These are phyloP conservation scores for Thomomys bottae DNA, from an alignment of 2,113 vertebrate genomes.

Conservation along the genomic window DNA sequence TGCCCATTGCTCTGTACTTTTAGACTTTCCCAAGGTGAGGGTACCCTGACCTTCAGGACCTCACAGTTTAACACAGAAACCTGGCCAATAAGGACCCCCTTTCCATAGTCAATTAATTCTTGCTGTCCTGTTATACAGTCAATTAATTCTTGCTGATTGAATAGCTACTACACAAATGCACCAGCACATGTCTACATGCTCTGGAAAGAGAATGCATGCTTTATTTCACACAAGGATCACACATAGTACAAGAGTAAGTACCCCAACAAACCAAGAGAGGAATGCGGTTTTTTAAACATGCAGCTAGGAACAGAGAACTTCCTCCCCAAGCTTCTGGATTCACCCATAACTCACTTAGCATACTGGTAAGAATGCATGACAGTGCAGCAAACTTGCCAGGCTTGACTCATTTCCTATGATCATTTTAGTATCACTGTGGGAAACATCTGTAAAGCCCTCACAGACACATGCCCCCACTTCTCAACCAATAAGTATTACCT, in stretches of 20 bases:
- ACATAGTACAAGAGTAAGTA: not conserved
- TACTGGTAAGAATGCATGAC: not conserved
- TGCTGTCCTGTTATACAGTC: not conserved
- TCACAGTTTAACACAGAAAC: conserved; percentile 23
- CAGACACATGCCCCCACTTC: not conserved
- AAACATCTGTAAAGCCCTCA: conserved; percentile 49
- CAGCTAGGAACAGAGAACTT: not conserved
- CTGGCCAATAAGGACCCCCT: not conserved
- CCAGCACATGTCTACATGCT: not conserved
- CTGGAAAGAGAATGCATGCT: not conserved
- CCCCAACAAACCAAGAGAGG: not conserved
- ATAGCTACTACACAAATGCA: not conserved
- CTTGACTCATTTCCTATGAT: conserved; percentile 32
- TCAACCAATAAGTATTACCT: conserved; percentile 61
- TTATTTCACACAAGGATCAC: not conserved
- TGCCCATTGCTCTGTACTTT: not conserved
- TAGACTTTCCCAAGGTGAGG: not conserved
- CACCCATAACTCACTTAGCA: not conserved
- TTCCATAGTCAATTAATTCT: not conserved
- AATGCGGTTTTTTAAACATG: conserved; percentile 1
- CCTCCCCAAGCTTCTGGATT: not conserved
- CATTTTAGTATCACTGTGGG: conserved; percentile 37
- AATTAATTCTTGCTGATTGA: not conserved
- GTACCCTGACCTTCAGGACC: not conserved
- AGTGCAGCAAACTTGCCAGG: not conserved